phyloP scores from a whole-genome alignment of 2,888 invertebrate genomes.

The Chloroclystis v-ata region DNA sequence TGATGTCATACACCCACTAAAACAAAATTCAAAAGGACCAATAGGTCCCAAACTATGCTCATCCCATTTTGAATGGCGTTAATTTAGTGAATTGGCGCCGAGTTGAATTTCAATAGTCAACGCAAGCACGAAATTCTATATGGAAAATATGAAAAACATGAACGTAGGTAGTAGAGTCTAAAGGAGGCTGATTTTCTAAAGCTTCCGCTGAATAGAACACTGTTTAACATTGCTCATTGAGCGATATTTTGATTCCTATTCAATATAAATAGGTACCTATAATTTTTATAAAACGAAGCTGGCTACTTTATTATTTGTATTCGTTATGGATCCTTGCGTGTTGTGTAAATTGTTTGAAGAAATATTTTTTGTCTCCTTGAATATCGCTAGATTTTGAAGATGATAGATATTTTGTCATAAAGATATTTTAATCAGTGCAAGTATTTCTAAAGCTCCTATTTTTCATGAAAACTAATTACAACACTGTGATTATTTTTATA shows the following conservation, averaged over 20 bases:
- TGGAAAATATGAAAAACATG: slow-evolving; percentile 73
- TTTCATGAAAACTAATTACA: too few species aligned
- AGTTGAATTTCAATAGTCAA: slow-evolving; percentile 63
- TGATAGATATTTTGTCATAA: too few species aligned
- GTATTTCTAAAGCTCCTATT: too few species aligned
- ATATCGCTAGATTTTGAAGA: background rate
- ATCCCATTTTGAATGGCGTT: slow-evolving; percentile 55
- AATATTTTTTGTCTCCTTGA: background rate
- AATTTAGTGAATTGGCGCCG: slow-evolving; percentile 64
- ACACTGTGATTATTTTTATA: too few species aligned
- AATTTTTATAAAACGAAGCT: too few species aligned
- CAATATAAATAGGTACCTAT: slow-evolving; percentile 36
- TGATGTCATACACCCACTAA: background rate
- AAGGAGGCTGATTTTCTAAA: slow-evolving; percentile 74
- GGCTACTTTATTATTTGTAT: slow-evolving; percentile 3
- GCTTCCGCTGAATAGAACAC: slow-evolving; percentile 70
- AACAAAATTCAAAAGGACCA: background rate
- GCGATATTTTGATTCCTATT: slow-evolving; percentile 67
- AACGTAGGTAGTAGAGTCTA: slow-evolving; percentile 60
- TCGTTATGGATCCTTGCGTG: background rate
- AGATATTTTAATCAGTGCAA: too few species aligned
- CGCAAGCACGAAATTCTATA: slow-evolving; percentile 61
- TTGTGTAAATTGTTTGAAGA: background rate
- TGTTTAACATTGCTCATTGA: slow-evolving; percentile 73
- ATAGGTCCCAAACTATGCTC: slow-evolving; percentile 5